Evolutionary conservation across 2,113 vertebrate species (phyloP).

Genomic region (Ochotona princeps): DNA sequence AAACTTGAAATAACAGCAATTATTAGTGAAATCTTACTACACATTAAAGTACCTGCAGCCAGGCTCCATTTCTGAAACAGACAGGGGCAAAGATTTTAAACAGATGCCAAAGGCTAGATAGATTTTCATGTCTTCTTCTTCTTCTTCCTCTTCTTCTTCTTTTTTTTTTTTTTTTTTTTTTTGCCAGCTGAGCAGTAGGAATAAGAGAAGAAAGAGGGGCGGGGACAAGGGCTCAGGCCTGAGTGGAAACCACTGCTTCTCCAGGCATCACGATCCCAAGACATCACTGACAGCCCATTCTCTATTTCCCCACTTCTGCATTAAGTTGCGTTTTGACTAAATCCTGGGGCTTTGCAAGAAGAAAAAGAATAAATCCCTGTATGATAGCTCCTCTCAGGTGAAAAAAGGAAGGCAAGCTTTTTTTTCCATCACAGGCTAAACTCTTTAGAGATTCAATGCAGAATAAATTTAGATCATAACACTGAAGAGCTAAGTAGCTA

Average conservation of each 20-base stretch:
- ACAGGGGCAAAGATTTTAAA: background rate
- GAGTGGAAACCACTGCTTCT: background rate
- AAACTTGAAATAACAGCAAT: background rate
- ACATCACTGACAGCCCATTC: background rate
- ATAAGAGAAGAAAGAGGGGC: background rate
- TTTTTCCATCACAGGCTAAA: slow-evolving; percentile 42
- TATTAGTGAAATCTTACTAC: background rate
- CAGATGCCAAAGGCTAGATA: background rate
- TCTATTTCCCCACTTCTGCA: background rate
- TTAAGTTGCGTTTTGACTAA: slow-evolving; percentile 5
- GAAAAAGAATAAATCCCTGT: slow-evolving; percentile 4
- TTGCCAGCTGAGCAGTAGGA: background rate
- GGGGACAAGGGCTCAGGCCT: background rate
- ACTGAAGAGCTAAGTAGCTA: slow-evolving; percentile 58
- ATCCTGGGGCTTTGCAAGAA: background rate
- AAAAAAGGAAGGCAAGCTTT: slow-evolving; percentile 52
- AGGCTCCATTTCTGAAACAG: background rate
- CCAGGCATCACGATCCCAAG: accelerated
- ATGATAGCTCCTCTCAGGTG: slow-evolving; percentile 46
- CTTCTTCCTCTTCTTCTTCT: background rate
- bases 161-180: no score
- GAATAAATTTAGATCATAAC: slow-evolving; percentile 65
- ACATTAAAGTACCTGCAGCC: background rate
- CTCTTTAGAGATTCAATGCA: slow-evolving; percentile 45
- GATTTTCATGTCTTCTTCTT: background rate